Conservation (phyloP, 53 echinoderm and acorn worm genomes). For the Holothuria scabra region DNA sequence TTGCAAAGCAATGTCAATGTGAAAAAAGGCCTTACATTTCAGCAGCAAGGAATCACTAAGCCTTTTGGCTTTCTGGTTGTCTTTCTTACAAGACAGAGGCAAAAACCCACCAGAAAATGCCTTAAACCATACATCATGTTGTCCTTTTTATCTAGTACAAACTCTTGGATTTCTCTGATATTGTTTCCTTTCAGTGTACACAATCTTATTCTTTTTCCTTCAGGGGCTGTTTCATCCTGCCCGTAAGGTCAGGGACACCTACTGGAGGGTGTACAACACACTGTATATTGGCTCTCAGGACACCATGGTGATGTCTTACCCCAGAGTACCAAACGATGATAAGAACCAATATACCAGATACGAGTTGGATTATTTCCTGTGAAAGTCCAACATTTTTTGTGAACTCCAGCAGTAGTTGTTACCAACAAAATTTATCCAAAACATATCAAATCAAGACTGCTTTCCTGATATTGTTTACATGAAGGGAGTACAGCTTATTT, state of each 20-base stretch:
- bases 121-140: too few relatives aligned
- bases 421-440: too few relatives aligned
- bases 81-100: too few relatives aligned
- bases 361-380: conserved; percentile 94
- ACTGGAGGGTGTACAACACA: conserved; percentile 99
- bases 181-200: background rate
- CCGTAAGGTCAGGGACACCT: conserved; percentile 94
- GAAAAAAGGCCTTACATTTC: too few relatives aligned
- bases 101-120: too few relatives aligned
- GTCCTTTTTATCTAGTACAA: background rate
- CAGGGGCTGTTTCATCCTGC: conserved; percentile 98
- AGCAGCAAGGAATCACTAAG: too few relatives aligned
- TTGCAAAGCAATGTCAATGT: too few relatives aligned
- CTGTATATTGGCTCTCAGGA: conserved; percentile 98
- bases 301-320: conserved; percentile 78
- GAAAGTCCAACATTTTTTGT: too few relatives aligned
- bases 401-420: background rate
- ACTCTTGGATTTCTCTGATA: background rate
- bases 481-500: too few relatives aligned
- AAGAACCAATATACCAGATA: conserved; percentile 93
- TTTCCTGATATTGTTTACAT: too few relatives aligned
- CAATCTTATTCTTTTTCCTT: background rate
- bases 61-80: too few relatives aligned
- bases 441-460: too few relatives aligned
- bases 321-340: conserved; percentile 91